Evolutionary conservation across 2,113 vertebrate species (phyloP).

Genomic region (Hiodon tergisus): DNA sequence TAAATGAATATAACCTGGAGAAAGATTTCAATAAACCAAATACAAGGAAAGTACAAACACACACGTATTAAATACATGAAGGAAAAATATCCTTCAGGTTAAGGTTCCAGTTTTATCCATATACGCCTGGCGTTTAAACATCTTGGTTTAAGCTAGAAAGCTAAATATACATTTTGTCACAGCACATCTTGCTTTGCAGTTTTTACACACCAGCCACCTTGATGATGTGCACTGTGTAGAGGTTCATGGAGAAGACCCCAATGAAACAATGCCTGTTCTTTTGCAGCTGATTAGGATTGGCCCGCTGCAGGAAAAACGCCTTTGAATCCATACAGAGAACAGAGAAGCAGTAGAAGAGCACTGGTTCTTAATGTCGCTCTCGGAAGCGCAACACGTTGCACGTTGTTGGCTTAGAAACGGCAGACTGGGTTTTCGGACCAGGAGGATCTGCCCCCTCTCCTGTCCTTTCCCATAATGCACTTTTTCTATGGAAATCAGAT

Average conservation of each 20-base stretch:
- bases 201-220: neutral
- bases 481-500: too few relatives aligned
- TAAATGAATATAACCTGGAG: slow-evolving; percentile 31
- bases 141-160: slow-evolving; percentile 11
- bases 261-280: slow-evolving; percentile 62
- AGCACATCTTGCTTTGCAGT: neutral
- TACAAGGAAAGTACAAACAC: slow-evolving; percentile 51
- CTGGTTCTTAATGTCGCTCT: neutral
- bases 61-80: slow-evolving; percentile 44
- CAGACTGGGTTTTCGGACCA: neutral
- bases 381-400: neutral
- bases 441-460: neutral
- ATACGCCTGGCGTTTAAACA: slow-evolving; percentile 35
- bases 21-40: slow-evolving; percentile 31
- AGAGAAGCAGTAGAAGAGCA: neutral
- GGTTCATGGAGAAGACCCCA: slow-evolving; percentile 94
- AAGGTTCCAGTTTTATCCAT: slow-evolving; percentile 30
- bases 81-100: slow-evolving; percentile 28
- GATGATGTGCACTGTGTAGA: slow-evolving; percentile 92
- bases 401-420: neutral
- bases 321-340: too few relatives aligned
- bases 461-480: too few relatives aligned
- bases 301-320: too few relatives aligned
- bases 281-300: neutral
- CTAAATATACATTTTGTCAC: slow-evolving; percentile 13